phyloP scores from a whole-genome alignment of 2,113 vertebrate species.

The Piprites chloris region DNA sequence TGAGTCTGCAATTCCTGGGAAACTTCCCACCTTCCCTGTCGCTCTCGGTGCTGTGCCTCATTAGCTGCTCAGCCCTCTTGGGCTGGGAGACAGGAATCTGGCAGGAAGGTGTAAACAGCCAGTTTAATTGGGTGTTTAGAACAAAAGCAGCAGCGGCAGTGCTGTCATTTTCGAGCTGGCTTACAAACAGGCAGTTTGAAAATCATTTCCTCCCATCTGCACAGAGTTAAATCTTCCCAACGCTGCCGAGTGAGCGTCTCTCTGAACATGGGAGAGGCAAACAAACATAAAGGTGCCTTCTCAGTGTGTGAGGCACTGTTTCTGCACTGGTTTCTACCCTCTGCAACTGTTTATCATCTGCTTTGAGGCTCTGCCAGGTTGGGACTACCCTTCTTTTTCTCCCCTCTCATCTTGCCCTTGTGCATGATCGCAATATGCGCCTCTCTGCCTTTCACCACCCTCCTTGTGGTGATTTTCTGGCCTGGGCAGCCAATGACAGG shows the following conservation, averaged over 20 bases:
- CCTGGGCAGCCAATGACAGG: neutral
- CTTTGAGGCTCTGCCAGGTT: neutral
- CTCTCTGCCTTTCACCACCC: neutral
- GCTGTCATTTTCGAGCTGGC: conserved; percentile 31
- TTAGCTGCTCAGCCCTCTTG: conserved; percentile 58
- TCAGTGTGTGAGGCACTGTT: neutral
- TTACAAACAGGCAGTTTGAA: conserved; percentile 49
- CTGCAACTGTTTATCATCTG: neutral
- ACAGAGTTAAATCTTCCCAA: conserved; percentile 18
- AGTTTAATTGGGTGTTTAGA: conserved; percentile 70
- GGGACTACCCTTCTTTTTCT: neutral
- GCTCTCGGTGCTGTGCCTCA: conserved; percentile 46
- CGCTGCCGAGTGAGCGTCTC: rapidly evolving
- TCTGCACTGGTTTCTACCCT: neutral
- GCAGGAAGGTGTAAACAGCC: conserved; percentile 61
- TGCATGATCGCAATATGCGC: rapidly evolving
- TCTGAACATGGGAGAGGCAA: neutral
- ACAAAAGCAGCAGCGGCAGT: conserved; percentile 31
- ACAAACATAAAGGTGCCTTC: neutral
- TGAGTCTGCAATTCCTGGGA: neutral
- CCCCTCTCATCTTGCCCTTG: neutral
- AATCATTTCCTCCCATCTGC: conserved; percentile 29
- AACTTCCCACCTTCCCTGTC: neutral
- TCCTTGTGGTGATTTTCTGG: neutral
- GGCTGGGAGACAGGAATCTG: conserved; percentile 51